A percentile compares a stretch with the other conserved stretches of the same genome.
phyloP scores from a whole-genome alignment of 1,140 invertebrate species.

The Fopius arisanus region DNA sequence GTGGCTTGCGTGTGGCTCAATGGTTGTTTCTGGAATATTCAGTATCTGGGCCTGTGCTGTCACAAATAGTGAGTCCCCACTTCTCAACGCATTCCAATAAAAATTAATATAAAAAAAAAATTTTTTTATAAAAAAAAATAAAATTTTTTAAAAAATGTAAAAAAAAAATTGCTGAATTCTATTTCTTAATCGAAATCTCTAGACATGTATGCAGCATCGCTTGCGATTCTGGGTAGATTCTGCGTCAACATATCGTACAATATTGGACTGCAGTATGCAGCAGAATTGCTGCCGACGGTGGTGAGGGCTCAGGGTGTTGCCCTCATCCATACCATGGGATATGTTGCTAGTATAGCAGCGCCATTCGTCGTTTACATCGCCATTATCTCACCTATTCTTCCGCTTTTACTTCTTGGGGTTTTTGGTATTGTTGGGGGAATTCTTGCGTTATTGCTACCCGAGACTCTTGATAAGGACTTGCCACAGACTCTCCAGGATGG shows the following conservation, averaged over 20 bases:
- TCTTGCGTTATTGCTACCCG: constrained; percentile 79
- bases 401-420: constrained; percentile 77
- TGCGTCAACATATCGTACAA: constrained; percentile 89
- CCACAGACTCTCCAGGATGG: constrained; percentile 85
- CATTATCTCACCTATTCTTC: constrained; percentile 73
- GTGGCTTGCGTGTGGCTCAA: constrained; percentile 82
- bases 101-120: no score
- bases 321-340: constrained; percentile 86
- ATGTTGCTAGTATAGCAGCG: constrained; percentile 81
- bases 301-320: constrained; percentile 85
- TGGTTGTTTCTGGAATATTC: constrained; percentile 81
- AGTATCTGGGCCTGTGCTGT: constrained; percentile 78
- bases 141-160: no score
- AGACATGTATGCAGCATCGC: constrained; percentile 73
- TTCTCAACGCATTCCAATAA: constrained; percentile 12
- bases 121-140: no score
- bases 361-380: constrained; percentile 85
- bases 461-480: constrained; percentile 82
- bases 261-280: constrained; percentile 87
- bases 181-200: no score
- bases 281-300: constrained; percentile 86
- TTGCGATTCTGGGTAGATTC: constrained; percentile 83
- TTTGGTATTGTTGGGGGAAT: constrained; percentile 77
- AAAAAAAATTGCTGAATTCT: no score
- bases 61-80: constrained; percentile 67